Conservation (phyloP, 2,888 invertebrate genomes). For the Ochropleura leucogaster region DNA sequence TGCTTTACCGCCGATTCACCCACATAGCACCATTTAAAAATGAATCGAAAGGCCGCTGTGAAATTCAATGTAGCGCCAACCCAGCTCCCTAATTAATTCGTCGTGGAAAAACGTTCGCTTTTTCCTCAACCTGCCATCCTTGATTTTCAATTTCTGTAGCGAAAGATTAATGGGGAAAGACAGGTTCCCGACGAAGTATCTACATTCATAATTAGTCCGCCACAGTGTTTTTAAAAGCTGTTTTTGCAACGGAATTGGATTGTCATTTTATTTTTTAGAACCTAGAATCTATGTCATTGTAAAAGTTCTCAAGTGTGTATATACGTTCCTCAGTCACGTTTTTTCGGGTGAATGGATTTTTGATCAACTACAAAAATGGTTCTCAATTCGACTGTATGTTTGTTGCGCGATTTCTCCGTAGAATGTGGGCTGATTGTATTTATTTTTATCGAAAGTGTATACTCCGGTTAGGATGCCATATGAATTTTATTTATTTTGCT, state of each 20-base stretch:
- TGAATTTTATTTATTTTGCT: too few species aligned
- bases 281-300: background rate
- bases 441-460: too few species aligned
- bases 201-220: slow-evolving; percentile 75
- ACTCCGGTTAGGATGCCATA: too few species aligned
- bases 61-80: slow-evolving; percentile 73
- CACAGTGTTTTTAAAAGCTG: slow-evolving; percentile 69
- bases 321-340: background rate
- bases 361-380: too few species aligned
- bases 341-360: background rate
- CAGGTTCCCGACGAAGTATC: slow-evolving; percentile 73
- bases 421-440: too few species aligned
- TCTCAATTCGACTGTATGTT: too few species aligned
- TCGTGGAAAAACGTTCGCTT: slow-evolving; percentile 75
- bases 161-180: slow-evolving; percentile 81
- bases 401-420: too few species aligned
- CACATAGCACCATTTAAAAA: slow-evolving; percentile 58
- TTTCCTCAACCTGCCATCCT: slow-evolving; percentile 77
- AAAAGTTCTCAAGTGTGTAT: slow-evolving; percentile 6
- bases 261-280: slow-evolving; percentile 42
- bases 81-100: slow-evolving; percentile 80
- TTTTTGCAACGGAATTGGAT: slow-evolving; percentile 67
- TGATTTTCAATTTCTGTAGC: slow-evolving; percentile 83
- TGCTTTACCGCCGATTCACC: slow-evolving; percentile 55
- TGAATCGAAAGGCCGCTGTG: slow-evolving; percentile 67